These are phyloP conservation scores for Peromyscus nudipes DNA, from an alignment of 2,797 vertebrate genomes.

Conservation along the genomic window DNA sequence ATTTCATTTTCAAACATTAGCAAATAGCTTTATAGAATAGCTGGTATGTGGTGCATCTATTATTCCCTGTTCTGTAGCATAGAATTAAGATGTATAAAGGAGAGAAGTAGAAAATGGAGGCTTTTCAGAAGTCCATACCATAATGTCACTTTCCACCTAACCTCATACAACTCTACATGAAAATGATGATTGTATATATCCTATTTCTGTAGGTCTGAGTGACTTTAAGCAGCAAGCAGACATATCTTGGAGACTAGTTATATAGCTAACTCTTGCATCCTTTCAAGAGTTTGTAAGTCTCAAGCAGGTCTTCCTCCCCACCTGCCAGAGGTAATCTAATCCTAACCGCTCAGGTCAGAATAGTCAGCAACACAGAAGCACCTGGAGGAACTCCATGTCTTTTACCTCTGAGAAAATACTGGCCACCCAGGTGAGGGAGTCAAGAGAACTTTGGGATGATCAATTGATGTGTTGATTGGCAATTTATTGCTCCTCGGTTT, in stretches of 20 bases:
- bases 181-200: neutral
- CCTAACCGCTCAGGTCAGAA: neutral
- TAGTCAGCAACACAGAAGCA: constrained; percentile 37
- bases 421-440: neutral
- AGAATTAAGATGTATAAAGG: constrained; percentile 47
- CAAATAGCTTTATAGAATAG: neutral
- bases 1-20: neutral
- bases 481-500: constrained; percentile 54
- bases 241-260: neutral
- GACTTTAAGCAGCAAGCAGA: neutral
- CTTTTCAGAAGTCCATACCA: constrained; percentile 6
- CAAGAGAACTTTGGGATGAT: neutral
- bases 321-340: neutral
- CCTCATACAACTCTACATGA: neutral
- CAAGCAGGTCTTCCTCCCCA: constrained; percentile 14
- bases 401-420: constrained; percentile 21
- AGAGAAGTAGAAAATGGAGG: constrained; percentile 13
- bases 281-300: neutral
- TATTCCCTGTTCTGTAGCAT: neutral
- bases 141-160: constrained; percentile 16
- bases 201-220: neutral
- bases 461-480: constrained; percentile 51
- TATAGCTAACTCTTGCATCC: neutral
- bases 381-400: neutral
- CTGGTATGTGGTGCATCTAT: neutral